Base-by-base conservation (phyloP, 1,140 invertebrate species). In the Aphaenogaster rudis region DNA sequence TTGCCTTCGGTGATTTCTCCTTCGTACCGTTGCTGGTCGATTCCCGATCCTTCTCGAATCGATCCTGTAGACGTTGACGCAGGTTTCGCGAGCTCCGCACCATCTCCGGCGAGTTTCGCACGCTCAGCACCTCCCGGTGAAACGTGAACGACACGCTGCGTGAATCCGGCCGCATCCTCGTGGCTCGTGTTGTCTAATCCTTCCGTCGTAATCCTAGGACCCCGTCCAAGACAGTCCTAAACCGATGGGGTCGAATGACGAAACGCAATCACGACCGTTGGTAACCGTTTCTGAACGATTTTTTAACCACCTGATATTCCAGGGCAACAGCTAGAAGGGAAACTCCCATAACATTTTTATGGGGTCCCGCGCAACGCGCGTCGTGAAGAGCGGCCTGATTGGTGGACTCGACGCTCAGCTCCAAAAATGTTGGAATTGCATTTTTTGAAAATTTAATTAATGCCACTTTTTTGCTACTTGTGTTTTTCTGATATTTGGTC, bases 111-210 rank as follows among this genome's bases (percentile, higher is more conserved):
- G 91, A 89, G 77, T 91, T 94, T 28, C 76, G 88, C 15, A 77
- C 78, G 66, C 87, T 87, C 48, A 94, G 66, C n/a, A 91, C 88
- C 13, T 95, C 94, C 17, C 95, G 95, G 76, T 95, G 95, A 74
- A 95, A 95, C 21, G 94, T 93, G 67, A 95, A 95, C 36, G 95
- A 95, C 69, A 95, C 94, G 82, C 95, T 95, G 42, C 94, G 92
- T 74, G 94, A 94, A 88, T 95, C 95, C 21, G 95, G 94, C n/a
- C 94, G 93, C 95, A 95, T 95, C 63, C 39, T 90, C 0, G 7
- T 2, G 33, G 15, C 13, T 42, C 17, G 7, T 52, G 61, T n/a
- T n/a, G 28, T 52, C 13, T 42, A 48, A 7, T 52, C 1, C 17
- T 66, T 0, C 6, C 45, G 17, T 54, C 33, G 33, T 21, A 9